Conservation (phyloP, 2,888 invertebrate genomes). For the Gasteruption jaculator region DNA sequence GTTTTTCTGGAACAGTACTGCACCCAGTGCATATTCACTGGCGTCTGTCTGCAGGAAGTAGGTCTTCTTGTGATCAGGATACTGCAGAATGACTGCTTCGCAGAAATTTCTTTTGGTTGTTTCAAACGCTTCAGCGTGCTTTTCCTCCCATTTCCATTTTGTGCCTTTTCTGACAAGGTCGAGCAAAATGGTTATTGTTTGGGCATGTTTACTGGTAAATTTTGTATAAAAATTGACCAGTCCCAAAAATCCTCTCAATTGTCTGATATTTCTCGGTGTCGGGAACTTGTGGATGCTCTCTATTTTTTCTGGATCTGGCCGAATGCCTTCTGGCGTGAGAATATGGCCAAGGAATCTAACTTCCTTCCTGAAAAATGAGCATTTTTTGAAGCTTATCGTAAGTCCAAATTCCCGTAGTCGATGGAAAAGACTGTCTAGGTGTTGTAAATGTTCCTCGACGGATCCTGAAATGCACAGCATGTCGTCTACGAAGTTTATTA, state of each 20-base stretch:
- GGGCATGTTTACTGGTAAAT: conserved; percentile 19
- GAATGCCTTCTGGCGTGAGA: conserved; percentile 21
- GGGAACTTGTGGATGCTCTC: conserved; percentile 25
- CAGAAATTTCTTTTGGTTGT: not conserved
- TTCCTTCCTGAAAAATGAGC: conserved; percentile 22
- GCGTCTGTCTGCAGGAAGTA: conserved; percentile 22
- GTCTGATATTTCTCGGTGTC: conserved; percentile 20
- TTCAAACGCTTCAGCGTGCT: not conserved
- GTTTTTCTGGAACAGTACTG: conserved; percentile 7
- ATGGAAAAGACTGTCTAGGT: conserved; percentile 19
- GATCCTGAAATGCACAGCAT: conserved; percentile 4
- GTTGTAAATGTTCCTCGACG: conserved; percentile 7
- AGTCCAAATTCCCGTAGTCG: conserved; percentile 18
- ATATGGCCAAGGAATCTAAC: conserved; percentile 29
- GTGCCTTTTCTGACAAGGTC: conserved; percentile 20
- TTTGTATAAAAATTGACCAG: conserved; percentile 22
- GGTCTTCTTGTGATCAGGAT: conserved; percentile 2
- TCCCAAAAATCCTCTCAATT: conserved; percentile 25
- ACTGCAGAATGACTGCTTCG: not conserved
- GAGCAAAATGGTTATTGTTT: conserved; percentile 12
- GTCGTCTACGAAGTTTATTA: conserved; percentile 17
- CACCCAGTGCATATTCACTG: not conserved
- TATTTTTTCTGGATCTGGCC: conserved; percentile 24
- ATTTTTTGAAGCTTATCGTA: conserved; percentile 26
- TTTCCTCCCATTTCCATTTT: conserved; percentile 2